phyloP scores from a whole-genome alignment of 2,113 vertebrate species.

The Seriola dumerili region DNA sequence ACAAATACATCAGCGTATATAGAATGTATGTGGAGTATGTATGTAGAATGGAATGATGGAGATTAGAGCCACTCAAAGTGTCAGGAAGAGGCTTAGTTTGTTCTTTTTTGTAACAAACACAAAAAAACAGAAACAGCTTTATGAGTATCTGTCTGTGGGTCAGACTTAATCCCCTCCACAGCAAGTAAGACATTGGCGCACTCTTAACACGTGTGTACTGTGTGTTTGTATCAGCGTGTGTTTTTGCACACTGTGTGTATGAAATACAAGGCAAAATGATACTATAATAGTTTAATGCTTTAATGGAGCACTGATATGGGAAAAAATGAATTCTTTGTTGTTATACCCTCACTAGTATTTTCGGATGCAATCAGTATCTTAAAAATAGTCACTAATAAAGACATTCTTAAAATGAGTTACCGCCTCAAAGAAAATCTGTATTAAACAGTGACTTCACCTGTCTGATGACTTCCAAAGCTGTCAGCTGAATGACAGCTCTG shows the following conservation, averaged over 20 bases:
- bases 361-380: not conserved
- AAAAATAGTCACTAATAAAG: not conserved
- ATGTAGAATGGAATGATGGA: not conserved
- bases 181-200: conserved; percentile 22
- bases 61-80: conserved; percentile 17
- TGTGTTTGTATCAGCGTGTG: not conserved
- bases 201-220: conserved; percentile 16
- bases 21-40: too few species aligned
- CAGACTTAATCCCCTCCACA: conserved; percentile 50
- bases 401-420: not conserved
- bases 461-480: conserved; percentile 1
- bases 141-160: conserved; percentile 54
- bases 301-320: not conserved
- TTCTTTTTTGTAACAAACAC: conserved; percentile 19
- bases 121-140: conserved; percentile 64
- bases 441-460: not conserved
- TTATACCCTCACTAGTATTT: not conserved
- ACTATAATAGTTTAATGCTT: conserved; percentile 13
- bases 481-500: not conserved
- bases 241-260: not conserved
- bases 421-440: not conserved
- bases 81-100: not conserved
- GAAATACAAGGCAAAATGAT: not conserved
- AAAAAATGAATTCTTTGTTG: not conserved
- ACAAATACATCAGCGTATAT: not conserved